phyloP scores from a whole-genome alignment of 2,797 vertebrate genomes.

The Sciaenops ocellatus region DNA sequence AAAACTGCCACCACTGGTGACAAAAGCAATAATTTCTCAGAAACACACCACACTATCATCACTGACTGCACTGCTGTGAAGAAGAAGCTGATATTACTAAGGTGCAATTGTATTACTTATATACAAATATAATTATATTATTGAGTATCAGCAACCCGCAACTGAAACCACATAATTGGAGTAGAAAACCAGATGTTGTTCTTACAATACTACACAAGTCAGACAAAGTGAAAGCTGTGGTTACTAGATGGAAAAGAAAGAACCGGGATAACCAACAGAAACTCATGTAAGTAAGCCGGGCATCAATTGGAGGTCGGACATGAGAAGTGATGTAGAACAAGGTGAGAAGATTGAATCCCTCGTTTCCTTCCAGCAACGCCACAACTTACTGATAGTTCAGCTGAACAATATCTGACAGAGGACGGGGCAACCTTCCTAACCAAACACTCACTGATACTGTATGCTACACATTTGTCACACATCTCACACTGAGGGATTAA shows the following conservation, averaged over 20 bases:
- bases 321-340: not conserved
- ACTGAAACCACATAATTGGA: not conserved
- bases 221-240: not conserved
- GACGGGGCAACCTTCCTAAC: not conserved
- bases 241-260: not conserved
- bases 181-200: not conserved
- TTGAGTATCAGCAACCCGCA: not conserved
- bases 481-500: not conserved
- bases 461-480: not conserved
- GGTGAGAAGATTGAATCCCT: conserved; percentile 18
- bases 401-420: conserved; percentile 5
- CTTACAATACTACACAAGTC: not conserved
- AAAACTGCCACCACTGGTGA: not conserved
- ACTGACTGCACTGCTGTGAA: not conserved
- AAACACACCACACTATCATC: not conserved
- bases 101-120: no score
- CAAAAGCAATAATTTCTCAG: not conserved
- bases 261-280: not conserved
- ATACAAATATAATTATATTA: not conserved
- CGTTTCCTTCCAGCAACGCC: conserved; percentile 10
- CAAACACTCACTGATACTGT: not conserved
- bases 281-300: no score
- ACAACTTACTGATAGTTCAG: conserved; percentile 9
- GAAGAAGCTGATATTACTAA: no score
- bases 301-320: conserved; percentile 25